Evolutionary conservation across 2,797 vertebrate species (phyloP).

Genomic region (Tapirus indicus): DNA sequence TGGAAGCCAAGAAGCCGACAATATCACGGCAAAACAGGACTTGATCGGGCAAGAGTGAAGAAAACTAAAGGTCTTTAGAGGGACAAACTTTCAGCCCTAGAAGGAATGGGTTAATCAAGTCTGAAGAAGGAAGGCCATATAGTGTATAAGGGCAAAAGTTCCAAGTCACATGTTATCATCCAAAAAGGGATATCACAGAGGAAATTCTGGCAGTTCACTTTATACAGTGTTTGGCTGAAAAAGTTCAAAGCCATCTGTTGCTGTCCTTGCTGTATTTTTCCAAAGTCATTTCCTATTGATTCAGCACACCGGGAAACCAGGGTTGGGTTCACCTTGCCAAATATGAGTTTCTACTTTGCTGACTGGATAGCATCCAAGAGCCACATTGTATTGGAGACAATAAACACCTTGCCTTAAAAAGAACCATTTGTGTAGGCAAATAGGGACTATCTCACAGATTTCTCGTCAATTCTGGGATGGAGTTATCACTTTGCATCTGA

Average conservation of each 20-base stretch:
- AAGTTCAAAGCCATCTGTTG: constrained; percentile 63
- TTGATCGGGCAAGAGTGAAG: background rate
- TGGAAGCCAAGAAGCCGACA: background rate
- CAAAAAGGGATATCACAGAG: background rate
- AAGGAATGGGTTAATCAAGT: background rate
- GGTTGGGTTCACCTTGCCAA: constrained; percentile 8
- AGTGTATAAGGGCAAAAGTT: background rate
- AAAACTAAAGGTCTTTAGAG: background rate
- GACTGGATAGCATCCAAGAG: constrained; percentile 62
- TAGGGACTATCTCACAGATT: background rate
- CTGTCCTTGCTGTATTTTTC: constrained; percentile 61
- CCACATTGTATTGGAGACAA: constrained; percentile 42
- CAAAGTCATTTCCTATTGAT: constrained; percentile 70
- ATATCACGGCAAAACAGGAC: background rate
- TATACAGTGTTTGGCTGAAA: background rate
- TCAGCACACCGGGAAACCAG: constrained; percentile 49
- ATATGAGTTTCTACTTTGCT: constrained; percentile 52
- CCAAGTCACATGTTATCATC: background rate
- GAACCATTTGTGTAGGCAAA: constrained; percentile 4
- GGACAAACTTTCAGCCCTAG: background rate
- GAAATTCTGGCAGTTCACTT: background rate
- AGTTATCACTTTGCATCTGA: background rate
- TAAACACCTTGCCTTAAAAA: constrained; percentile 58
- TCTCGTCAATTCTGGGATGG: background rate
- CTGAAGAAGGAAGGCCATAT: background rate